A percentile compares a stretch with the other conserved stretches of the same genome.
These are phyloP conservation scores for Argynnis bischoffii DNA, from an alignment of 2,888 invertebrate species.

Conservation along the genomic window DNA sequence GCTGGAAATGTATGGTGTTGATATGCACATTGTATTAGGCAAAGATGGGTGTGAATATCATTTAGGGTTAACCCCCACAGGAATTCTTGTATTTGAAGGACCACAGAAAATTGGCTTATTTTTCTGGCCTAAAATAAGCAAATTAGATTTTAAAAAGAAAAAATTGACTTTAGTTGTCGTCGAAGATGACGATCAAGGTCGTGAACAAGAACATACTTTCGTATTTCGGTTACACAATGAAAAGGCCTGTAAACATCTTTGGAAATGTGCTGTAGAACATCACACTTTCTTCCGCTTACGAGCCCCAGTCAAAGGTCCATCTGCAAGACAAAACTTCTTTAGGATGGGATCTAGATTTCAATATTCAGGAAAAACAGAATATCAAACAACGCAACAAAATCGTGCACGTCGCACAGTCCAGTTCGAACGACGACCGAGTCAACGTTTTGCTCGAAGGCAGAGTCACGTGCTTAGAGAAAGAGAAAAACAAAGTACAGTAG, in stretches of 20 bases:
- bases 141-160: conserved; percentile 98
- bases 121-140: conserved; percentile 99
- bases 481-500: conserved; percentile 81
- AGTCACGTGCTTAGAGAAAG: conserved; percentile 93
- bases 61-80: conserved; percentile 98
- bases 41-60: conserved; percentile 98
- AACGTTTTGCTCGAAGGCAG: conserved; percentile 96
- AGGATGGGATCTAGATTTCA: conserved; percentile 99
- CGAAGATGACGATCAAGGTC: conserved; percentile 98
- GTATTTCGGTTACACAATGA: conserved; percentile 97
- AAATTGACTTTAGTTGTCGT: conserved; percentile 98
- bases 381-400: conserved; percentile 96
- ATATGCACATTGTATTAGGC: conserved; percentile 98
- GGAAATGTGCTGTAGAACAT: conserved; percentile 99
- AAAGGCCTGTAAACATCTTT: conserved; percentile 99
- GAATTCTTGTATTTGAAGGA: conserved; percentile 98
- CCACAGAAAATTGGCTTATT: conserved; percentile 98
- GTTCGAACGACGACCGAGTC: conserved; percentile 98
- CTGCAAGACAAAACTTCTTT: conserved; percentile 97
- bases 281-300: conserved; percentile 99
- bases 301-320: conserved; percentile 93
- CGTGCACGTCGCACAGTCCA: conserved; percentile 95
- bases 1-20: conserved; percentile 99
- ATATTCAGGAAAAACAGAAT: conserved; percentile 97
- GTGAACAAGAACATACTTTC: conserved; percentile 99